Evolutionary conservation across 2,888 invertebrate genomes (phyloP), one percentile per base, ranked within the genome.

Genomic region (Parnassius mnemosyne): DNA sequence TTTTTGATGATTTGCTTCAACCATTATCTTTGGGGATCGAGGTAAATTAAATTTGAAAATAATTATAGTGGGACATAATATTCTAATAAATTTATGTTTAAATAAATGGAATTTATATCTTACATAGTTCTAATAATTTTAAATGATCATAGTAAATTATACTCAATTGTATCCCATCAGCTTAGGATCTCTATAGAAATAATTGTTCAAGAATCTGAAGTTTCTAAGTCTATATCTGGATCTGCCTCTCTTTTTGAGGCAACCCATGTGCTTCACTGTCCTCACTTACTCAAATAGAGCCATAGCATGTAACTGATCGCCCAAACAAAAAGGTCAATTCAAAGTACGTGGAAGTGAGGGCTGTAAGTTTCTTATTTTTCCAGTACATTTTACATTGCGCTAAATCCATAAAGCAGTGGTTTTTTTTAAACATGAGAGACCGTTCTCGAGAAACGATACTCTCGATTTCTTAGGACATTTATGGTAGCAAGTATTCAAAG

Each of bases 371-470:
- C 49, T 79, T 80, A 52, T 79, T 73, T 13, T 88, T 87, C 79
- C 80, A 80, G 25, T 64, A 69, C 84, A 85, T 83, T 69, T 87
- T 88, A 68, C 89, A 89, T 66, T 89, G 89, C 0, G 89, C 89
- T 0, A 81, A 76, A 56, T 89, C 89, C 89, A 89, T 89, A 68
- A 71, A 87, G 69, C 89, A 89, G 68, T 89, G 89, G 73, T n/a
- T n/a, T 89, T 89, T n/a, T 64, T 82, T 72, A 67, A 89, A 89
- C 79, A 87, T 82, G 3, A 89, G 68, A 0, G 80, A 75, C 0
- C 89, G 89, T 58, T 87, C 86, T 3, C 84, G 68, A 0, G 85
- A 81, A 0, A 69, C 57, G 0, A 73, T 68, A 0, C 87, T 84
- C 80, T 0, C 89, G 89, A 89, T 72, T 78, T 77, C 86, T 56